Base-by-base conservation (phyloP, 2,888 invertebrate genomes). In the Pemphredon lugubris region DNA sequence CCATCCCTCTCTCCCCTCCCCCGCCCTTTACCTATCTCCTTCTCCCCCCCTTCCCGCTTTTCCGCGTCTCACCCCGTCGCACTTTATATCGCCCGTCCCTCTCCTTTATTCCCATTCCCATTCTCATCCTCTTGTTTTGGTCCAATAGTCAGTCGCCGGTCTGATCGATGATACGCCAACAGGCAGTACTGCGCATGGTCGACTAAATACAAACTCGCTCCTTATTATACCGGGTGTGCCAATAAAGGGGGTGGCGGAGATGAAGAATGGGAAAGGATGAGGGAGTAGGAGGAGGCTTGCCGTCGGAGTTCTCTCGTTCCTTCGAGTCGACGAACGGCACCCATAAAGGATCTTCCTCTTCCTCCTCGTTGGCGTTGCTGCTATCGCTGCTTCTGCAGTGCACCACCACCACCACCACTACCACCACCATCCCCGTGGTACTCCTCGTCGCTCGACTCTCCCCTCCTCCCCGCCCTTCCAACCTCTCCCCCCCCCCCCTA, bases 141-240 rank as follows among this genome's bases (percentile, higher is more conserved):
- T 85, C 87, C 88, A 88, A 89, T 89, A 86, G 88, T 89, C 87
- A 83, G 85, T 87, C 85, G 85, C 80, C 80, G 77, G 86, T 86
- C 88, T 89, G 88, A 88, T 89, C 89, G 89, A 89, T 89, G 88
- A 89, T 89, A 88, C 87, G 86, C 87, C 85, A 86, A 83, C 86
- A 85, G 83, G 74, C 77, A 60, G 82, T 76, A 87, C 87, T 89
- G 89, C 88, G 89, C 89, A 89, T 89, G 88, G 84, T 82, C 84
- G 85, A 81, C 83, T 86, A 84, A 85, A 86, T 86, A 85, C 86
- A 86, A 86, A 85, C 85, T 82, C 84, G 78, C 83, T 86, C 86
- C 86, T 87, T 85, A 86, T 88, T 87, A 88, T 86, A 87, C 84
- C 81, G 84, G 83, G 83, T 85, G 84, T 86, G 83, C 85, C 84